Conservation (phyloP, 2,797 vertebrate genomes). For the Hylomyscus alleni region DNA sequence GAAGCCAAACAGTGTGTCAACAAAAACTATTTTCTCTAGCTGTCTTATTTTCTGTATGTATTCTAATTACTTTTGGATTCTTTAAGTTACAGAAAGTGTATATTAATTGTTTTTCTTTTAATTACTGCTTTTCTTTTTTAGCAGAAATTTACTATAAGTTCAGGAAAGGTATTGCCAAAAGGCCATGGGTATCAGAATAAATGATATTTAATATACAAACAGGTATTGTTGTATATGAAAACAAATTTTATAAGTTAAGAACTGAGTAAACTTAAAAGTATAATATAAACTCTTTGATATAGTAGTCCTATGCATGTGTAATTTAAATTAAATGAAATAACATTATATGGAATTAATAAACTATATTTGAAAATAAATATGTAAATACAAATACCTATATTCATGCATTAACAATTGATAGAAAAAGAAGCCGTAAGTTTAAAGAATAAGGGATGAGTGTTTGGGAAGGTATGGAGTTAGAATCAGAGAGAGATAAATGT, state of each 20-base stretch:
- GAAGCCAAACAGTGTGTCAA: background rate
- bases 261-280: background rate
- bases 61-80: slow-evolving; percentile 28
- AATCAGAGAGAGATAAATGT: background rate
- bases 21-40: background rate
- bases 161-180: slow-evolving; percentile 12
- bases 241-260: slow-evolving; percentile 19
- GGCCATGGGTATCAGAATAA: slow-evolving; percentile 1
- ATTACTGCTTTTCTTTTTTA: background rate
- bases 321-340: background rate
- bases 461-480: background rate
- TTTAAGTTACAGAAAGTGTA: slow-evolving; percentile 10
- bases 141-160: slow-evolving; percentile 5
- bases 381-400: background rate
- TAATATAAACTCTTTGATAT: background rate
- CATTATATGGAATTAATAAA: background rate
- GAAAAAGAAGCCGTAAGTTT: background rate
- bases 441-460: background rate
- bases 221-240: background rate
- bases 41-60: background rate
- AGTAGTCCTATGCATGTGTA: slow-evolving; percentile 16
- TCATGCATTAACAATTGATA: background rate
- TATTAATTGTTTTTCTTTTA: slow-evolving; percentile 53
- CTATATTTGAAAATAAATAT: background rate
- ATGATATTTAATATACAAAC: slow-evolving; percentile 2